phyloP scores from a whole-genome alignment of 2,888 invertebrate genomes.

The Bruchidius siliquastri region DNA sequence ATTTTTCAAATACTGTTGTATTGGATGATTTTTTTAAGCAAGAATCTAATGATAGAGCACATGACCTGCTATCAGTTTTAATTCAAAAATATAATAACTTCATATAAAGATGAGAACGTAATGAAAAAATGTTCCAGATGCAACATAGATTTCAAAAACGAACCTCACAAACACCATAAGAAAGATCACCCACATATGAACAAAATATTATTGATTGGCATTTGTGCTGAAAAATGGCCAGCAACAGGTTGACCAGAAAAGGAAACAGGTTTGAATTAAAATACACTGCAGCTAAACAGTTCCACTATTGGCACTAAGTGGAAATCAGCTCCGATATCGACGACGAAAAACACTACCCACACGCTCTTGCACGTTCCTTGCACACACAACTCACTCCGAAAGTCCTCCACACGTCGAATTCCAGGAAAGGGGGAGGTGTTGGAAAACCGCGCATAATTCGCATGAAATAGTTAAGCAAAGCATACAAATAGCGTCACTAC shows the following conservation, averaged over 20 bases:
- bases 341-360: conserved; percentile 36
- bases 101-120: too few species aligned
- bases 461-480: neutral
- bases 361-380: conserved; percentile 37
- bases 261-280: conserved; percentile 27
- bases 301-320: conserved; percentile 42
- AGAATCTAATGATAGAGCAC: too few species aligned
- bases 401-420: conserved; percentile 7
- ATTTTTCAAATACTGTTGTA: too few species aligned
- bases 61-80: too few species aligned
- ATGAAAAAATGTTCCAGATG: too few species aligned
- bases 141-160: too few species aligned
- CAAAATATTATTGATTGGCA: neutral
- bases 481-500: neutral
- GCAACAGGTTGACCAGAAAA: conserved; percentile 18
- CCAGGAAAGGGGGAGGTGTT: neutral
- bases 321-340: conserved; percentile 28
- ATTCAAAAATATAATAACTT: too few species aligned
- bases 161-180: neutral
- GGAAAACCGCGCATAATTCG: neutral
- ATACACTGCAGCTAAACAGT: conserved; percentile 28
- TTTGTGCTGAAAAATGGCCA: neutral
- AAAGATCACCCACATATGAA: neutral
- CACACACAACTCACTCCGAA: conserved; percentile 36
- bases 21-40: too few species aligned